Evolutionary conservation across 1,140 invertebrate genomes (phyloP).

Genomic region (Trichonephila inaurata): DNA sequence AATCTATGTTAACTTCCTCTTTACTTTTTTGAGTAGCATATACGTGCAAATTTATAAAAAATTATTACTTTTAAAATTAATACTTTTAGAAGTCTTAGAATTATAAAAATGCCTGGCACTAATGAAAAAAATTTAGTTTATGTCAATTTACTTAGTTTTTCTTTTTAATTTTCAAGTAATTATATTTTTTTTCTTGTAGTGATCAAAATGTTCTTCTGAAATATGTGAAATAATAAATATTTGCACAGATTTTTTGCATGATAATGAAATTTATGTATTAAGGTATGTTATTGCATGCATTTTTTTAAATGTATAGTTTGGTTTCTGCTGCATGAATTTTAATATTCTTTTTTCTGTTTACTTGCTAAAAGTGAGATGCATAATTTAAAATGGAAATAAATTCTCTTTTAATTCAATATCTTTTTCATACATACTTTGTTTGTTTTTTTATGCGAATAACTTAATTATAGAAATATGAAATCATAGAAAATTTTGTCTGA

Average conservation of each 20-base stretch:
- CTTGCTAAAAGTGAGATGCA: too few relatives aligned
- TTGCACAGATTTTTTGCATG: slow-evolving; percentile 37
- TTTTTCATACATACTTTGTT: not conserved
- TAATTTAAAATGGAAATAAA: not conserved
- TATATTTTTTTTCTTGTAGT: not conserved
- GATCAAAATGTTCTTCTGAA: not conserved
- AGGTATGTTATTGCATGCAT: slow-evolving; percentile 16
- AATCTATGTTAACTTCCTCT: too few relatives aligned
- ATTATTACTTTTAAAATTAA: too few relatives aligned
- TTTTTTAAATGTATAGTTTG: not conserved
- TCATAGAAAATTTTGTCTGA: too few relatives aligned
- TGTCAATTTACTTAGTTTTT: not conserved
- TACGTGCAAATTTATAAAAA: too few relatives aligned
- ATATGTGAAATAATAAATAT: not conserved
- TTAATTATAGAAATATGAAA: too few relatives aligned
- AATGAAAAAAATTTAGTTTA: not conserved
- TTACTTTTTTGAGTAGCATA: too few relatives aligned
- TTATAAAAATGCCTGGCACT: too few relatives aligned
- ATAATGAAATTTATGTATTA: not conserved
- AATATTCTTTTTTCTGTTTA: too few relatives aligned
- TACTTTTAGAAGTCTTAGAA: too few relatives aligned
- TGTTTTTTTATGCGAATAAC: not conserved
- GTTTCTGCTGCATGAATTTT: not conserved
- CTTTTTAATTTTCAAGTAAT: not conserved
- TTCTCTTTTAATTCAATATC: not conserved